Base-by-base conservation (phyloP, 2,888 invertebrate species). In the Aradus depressus region DNA sequence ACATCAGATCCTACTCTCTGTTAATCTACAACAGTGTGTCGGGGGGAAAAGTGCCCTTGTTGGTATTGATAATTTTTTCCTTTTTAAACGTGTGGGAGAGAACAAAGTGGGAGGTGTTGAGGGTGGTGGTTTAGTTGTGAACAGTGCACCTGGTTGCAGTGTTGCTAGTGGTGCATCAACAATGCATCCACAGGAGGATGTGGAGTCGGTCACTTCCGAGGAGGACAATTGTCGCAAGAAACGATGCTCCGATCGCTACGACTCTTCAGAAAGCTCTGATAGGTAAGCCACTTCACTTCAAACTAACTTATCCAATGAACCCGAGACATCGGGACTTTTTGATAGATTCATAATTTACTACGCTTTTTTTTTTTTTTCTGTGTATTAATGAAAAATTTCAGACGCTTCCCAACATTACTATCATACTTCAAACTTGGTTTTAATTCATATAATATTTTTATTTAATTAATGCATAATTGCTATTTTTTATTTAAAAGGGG, bases 221-320 rank as follows among this genome's bases (percentile, higher is more conserved):
- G 58, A 58, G 44, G 59, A 60, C 41, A 60, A 55, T 61, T 80
- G 77, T 67, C 77, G 81, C 69, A 84, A 82, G 72, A 88, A 85
- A 73, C 77, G 89, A 72, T 86, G 88, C 72, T 76, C 84, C 69
- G 87, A 89, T 78, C 80, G 88, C 74, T 89, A 86, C 75, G 89
- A 90, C 76, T 89, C 88, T 71, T 88, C 88, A 65, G 89, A 89
- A 74, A 88, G 88, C 66, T 89, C 88, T 72, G 89, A 89, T 84
- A 89, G 89, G 89, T 88, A 70, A 76, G 75, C 67, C 18, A 6
- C 18, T 31, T 31, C n/a, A 2, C 2, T 44, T 37, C 16, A 12
- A 12, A 4, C 18, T 34, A n/a, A 34, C 8, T 4, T 18, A 34
- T 18, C 34, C 8, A 34, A 34, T 34, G 14, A 34, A 6, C 34